A percentile compares a stretch with the other conserved stretches of the same genome.
These are phyloP conservation scores for Phoenicopterus ruber DNA, from an alignment of 2,113 vertebrate genomes.

Conservation along the genomic window DNA sequence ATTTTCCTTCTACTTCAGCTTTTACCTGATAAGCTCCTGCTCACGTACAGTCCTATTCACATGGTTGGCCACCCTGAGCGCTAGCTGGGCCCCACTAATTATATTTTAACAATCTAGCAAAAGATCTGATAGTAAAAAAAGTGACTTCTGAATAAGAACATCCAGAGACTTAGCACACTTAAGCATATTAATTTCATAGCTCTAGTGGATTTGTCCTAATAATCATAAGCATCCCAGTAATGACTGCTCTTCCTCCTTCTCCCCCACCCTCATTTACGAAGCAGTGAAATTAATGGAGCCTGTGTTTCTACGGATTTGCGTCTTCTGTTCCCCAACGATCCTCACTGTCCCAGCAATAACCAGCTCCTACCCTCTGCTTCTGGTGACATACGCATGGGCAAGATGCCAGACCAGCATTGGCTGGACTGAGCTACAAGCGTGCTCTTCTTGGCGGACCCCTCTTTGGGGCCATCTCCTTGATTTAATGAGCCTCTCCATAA, in stretches of 20 bases:
- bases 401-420: not conserved
- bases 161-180: not conserved
- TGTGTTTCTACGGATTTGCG: not conserved
- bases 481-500: not conserved
- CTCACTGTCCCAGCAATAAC: not conserved
- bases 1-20: not conserved
- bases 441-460: not conserved
- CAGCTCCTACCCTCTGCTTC: not conserved
- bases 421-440: rapidly evolving
- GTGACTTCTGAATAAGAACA: not conserved
- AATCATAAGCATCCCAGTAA: not conserved
- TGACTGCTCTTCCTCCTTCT: not conserved
- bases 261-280: not conserved
- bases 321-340: not conserved
- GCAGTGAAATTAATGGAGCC: not conserved
- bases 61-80: not conserved
- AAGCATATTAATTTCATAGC: not conserved
- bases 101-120: not conserved
- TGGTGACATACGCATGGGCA: not conserved
- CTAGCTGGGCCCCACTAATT: not conserved
- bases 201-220: not conserved
- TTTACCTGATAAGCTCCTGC: not conserved
- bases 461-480: not conserved
- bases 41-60: not conserved
- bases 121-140: not conserved